These are phyloP conservation scores for Atherinomorus stipes DNA, from an alignment of 2,113 vertebrate genomes.

Conservation along the genomic window DNA sequence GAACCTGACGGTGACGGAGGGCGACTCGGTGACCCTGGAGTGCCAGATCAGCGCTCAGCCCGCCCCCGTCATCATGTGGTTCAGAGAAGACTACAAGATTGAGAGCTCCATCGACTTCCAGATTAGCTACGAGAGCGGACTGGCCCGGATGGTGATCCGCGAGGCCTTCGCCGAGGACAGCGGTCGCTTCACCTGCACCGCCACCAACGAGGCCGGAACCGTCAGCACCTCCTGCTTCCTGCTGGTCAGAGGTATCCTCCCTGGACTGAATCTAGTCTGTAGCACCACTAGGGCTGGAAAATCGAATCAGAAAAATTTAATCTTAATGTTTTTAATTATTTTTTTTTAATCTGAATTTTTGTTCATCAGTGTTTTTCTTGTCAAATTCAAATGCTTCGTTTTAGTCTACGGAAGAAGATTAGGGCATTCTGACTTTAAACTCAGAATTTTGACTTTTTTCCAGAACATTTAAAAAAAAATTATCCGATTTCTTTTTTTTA, in stretches of 20 bases:
- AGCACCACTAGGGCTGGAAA: too few relatives aligned
- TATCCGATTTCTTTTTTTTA: too few relatives aligned
- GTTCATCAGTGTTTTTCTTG: too few relatives aligned
- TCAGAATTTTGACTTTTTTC: too few relatives aligned
- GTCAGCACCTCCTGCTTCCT: constrained; percentile 95
- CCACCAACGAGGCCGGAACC: constrained; percentile 93
- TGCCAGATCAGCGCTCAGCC: constrained; percentile 93
- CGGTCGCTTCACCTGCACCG: constrained; percentile 95
- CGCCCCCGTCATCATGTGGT: constrained; percentile 91
- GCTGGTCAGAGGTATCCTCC: constrained; percentile 89
- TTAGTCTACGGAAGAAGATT: too few relatives aligned
- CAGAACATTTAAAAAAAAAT: too few relatives aligned
- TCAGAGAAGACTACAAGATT: constrained; percentile 97
- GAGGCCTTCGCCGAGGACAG: constrained; percentile 99
- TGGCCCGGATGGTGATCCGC: constrained; percentile 90
- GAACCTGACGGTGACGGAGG: constrained; percentile 93
- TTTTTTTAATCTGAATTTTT: too few relatives aligned
- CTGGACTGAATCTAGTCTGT: too few relatives aligned
- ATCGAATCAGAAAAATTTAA: too few relatives aligned
- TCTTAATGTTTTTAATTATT: too few relatives aligned
- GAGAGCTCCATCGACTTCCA: constrained; percentile 98
- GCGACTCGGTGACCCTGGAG: constrained; percentile 93
- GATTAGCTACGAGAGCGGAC: constrained; percentile 88
- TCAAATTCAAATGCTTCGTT: too few relatives aligned
- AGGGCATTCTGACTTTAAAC: too few relatives aligned